Conservation (phyloP, 1,140 invertebrate species). For the Calephelis virginiensis region DNA sequence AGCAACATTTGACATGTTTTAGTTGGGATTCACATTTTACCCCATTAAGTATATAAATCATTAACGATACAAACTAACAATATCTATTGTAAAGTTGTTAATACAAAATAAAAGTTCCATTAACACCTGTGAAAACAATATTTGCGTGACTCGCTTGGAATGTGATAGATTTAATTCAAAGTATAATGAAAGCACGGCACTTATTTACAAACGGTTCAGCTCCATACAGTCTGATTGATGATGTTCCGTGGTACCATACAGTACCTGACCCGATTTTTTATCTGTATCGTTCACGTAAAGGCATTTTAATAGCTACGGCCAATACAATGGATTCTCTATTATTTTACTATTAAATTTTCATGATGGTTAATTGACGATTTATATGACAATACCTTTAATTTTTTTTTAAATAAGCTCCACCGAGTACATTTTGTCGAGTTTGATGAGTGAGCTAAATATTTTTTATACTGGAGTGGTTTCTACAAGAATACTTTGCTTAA, state of each 20-base stretch:
- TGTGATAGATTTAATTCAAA: slow-evolving; percentile 14
- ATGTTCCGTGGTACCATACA: slow-evolving; percentile 13
- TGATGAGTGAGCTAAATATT: no score
- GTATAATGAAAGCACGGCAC: slow-evolving; percentile 1
- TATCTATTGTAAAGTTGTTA: no score
- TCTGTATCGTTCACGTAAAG: slow-evolving; percentile 9
- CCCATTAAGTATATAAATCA: no score
- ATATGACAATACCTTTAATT: background rate
- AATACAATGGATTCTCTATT: slow-evolving; percentile 11
- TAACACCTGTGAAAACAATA: background rate
- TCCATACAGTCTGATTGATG: slow-evolving; percentile 4
- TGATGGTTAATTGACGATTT: background rate
- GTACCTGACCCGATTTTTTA: slow-evolving; percentile 15
- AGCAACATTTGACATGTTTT: no score
- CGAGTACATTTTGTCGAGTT: no score
- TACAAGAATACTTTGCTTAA: no score
- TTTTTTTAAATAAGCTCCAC: background rate
- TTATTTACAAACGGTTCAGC: slow-evolving; percentile 13
- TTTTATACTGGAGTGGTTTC: no score
- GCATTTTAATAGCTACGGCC: slow-evolving; percentile 7
- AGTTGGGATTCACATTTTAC: no score
- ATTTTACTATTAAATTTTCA: background rate
- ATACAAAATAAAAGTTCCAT: background rate
- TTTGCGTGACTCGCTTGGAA: slow-evolving; percentile 7
- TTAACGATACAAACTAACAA: no score